Base-by-base conservation (phyloP, 2,113 vertebrate genomes). In the Tetraodon nigroviridis region DNA sequence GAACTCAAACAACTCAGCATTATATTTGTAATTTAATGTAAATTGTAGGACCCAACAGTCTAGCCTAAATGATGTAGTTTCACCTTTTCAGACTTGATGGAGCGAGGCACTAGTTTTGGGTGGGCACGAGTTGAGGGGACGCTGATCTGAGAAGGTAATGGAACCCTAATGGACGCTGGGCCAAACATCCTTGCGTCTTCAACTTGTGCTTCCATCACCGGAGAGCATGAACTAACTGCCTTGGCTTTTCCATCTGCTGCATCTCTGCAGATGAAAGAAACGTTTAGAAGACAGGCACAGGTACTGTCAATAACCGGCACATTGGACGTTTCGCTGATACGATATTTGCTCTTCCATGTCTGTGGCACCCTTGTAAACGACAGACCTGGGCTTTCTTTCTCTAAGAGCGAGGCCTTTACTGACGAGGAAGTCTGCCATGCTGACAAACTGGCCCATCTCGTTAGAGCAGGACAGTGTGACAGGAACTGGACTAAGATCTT, bases 331-430 rank as follows among this genome's bases (percentile, higher is more conserved):
- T 44, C 4, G 12, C 42, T 17, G 16, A 15, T 4, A 4, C 12
- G 3, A 17, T 44, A 16, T 46, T 2, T 46, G 44, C 4, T 7
- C 6, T 13, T 40, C 54, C 13, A 15, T 13, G 37, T 1, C 21
- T n/a, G 11, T 0, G 15, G 49, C 45, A 67, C 29, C 8, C 32
- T 37, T 37, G 32, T 37, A 37, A 37, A 37, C 4, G 32, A 65
- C 63, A 45, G 4, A 85, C 73, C 69, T 76, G 13, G 64, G 90
- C 84, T 89, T 94, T 81, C 81, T 90, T 45, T 91, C 87, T 74
- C 86, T 92, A 48, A 98, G 88, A 29, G 94, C 96, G 66, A 99
- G 90, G 40, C 96, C 96, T 73, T 92, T 87, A 40, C 82, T 86
- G 82, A 92, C 70, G 64, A 99, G 91, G 49, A 92, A 92, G 65